Conservation (phyloP, 2,797 vertebrate genomes). For the Acanthurus leucopareius region DNA sequence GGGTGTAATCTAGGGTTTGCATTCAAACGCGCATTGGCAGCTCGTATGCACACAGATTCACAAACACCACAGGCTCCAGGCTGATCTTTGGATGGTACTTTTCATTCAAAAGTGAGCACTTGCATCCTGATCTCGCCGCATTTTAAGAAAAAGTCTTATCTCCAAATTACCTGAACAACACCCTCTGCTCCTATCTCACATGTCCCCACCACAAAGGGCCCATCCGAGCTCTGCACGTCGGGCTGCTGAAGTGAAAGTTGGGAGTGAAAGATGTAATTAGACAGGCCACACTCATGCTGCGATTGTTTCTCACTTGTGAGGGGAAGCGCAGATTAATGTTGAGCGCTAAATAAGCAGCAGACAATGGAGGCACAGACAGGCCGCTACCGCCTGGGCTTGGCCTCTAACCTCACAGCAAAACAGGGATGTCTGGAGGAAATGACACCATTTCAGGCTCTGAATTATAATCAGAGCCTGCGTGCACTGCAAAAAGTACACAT, state of each 20-base stretch:
- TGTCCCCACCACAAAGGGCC: constrained; percentile 50
- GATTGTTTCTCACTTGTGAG: constrained; percentile 76
- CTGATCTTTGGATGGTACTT: background rate
- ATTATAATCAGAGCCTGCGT: constrained; percentile 67
- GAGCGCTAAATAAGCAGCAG: constrained; percentile 77
- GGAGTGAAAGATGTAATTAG: constrained; percentile 79
- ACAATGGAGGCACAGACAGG: constrained; percentile 75
- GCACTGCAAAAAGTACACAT: constrained; percentile 32
- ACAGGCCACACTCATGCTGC: constrained; percentile 74
- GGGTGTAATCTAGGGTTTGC: constrained; percentile 13
- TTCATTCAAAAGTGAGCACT: background rate
- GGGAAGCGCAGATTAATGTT: constrained; percentile 77
- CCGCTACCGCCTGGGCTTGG: constrained; percentile 72
- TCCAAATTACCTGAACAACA: constrained; percentile 43
- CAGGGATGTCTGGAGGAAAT: constrained; percentile 78
- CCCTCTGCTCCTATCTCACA: constrained; percentile 25
- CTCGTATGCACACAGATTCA: background rate
- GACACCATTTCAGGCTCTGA: constrained; percentile 74
- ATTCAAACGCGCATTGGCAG: constrained; percentile 1
- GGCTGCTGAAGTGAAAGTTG: constrained; percentile 67
- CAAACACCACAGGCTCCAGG: background rate
- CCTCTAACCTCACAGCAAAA: constrained; percentile 74
- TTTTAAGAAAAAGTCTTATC: background rate
- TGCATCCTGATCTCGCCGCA: background rate
- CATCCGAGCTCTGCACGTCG: constrained; percentile 50